Evolutionary conservation across 23 tunicate species (phyloP), one percentile per base, ranked within the genome.

Genomic region (Halocynthia aurantium): DNA sequence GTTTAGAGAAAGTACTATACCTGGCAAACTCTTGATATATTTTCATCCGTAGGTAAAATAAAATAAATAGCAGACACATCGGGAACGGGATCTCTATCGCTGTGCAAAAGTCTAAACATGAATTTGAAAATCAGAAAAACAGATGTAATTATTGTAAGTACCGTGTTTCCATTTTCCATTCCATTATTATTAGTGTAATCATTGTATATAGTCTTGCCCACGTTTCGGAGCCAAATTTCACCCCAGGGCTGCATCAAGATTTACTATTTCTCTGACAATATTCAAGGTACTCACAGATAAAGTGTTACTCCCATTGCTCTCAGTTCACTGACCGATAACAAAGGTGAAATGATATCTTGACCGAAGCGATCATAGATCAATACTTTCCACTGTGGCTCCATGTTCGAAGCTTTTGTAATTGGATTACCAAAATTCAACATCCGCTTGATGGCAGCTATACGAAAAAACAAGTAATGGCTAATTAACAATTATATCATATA

Each of bases 331-430:
- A 96, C 99, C 6, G 99, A 96, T 17, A 96, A 51, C 20, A 96
- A 66, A 6, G 99, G 99, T 10, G 91, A 83, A 69, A 96, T 85
- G 7, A 96, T 96, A 78, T 96, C 99, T 75, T 92, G 92, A 8
- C 99, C 99, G 79, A 70, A 57, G 53, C 96, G 80, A 64, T 96
- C 99, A 78, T 96, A 96, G 40, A 96, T 86, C 10, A 96, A 75
- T 10, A 96, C 87, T 61, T 96, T 96, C 96, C 96, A 96, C 67
- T 96, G 96, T 66, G 98, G 92, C 56, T 92, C 98, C 74, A 88
- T 77, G 19, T 82, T 49, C 57, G 72, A 70, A 31, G 81, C 82
- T 75, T 60, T 60, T 18, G 85, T 79, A 21, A 83, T 57, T 31
- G 71, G 83, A 62, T 82, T 83, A 17, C 98, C 98, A 52, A 92